A percentile compares a stretch with the other conserved stretches of the same genome.
Conservation (phyloP, 2,888 invertebrate genomes). For the Trilocha varians region DNA sequence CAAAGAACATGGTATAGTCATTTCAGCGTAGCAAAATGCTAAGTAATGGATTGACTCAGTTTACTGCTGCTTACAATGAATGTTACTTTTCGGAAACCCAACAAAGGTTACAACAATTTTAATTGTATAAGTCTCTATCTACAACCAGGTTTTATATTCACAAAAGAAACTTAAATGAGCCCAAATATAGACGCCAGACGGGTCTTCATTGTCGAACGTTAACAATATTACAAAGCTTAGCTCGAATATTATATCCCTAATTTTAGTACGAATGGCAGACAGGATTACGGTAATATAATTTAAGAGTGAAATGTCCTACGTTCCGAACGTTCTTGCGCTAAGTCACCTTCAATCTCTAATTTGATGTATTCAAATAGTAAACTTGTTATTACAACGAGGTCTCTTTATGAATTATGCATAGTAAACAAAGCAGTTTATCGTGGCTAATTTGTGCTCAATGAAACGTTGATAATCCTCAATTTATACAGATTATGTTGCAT, state of each 20-base stretch:
- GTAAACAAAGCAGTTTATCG: no score
- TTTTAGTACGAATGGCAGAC: not conserved
- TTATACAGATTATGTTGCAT: no score
- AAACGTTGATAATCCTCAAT: no score
- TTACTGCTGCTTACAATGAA: not conserved
- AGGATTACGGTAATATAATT: not conserved
- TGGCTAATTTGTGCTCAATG: no score
- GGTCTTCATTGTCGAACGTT: not conserved
- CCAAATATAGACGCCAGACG: no score
- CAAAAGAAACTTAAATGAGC: no score
- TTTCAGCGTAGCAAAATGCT: constrained; percentile 15
- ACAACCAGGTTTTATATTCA: no score
- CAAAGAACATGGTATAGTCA: constrained; percentile 6
- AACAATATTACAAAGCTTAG: not conserved
- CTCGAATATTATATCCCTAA: not conserved
- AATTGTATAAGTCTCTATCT: no score
- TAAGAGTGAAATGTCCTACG: not conserved
- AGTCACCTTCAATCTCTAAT: not conserved
- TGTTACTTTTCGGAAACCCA: not conserved
- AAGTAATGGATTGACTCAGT: constrained; percentile 6
- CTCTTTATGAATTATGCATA: no score
- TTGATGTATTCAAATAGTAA: no score
- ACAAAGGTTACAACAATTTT: no score
- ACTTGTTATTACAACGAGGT: no score
- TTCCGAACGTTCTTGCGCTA: not conserved